Conservation (phyloP, 2,113 vertebrate species). For the Festucalex cinctus region DNA sequence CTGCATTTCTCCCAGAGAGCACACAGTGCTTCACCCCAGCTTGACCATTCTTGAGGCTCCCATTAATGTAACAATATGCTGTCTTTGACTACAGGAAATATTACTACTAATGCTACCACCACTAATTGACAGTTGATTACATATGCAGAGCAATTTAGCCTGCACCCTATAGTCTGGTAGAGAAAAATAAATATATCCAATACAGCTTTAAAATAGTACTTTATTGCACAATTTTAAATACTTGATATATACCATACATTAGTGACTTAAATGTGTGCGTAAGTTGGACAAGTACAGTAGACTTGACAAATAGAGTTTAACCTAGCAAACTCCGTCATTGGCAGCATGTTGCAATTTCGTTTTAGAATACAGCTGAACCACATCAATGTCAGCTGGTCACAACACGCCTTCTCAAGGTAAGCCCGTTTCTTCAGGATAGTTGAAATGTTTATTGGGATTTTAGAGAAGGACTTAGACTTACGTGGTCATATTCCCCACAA, state of each 20-base stretch:
- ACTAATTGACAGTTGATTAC: neutral
- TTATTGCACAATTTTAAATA: constrained; percentile 58
- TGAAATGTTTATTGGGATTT: constrained; percentile 17
- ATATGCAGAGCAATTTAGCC: neutral
- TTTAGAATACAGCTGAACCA: neutral
- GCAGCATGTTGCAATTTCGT: neutral
- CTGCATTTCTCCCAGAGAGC: too few relatives aligned
- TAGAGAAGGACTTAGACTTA: neutral
- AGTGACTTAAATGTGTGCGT: constrained; percentile 39
- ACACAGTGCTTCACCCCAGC: too few relatives aligned
- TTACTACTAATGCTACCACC: neutral
- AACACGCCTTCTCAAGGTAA: too few relatives aligned
- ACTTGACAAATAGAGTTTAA: constrained; percentile 7
- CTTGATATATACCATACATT: constrained; percentile 10
- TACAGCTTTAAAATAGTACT: constrained; percentile 15
- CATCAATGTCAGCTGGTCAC: neutral
- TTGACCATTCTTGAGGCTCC: too few relatives aligned
- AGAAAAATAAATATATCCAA: neutral
- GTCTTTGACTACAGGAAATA: neutral
- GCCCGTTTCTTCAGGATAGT: neutral
- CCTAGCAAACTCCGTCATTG: neutral
- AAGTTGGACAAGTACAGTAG: constrained; percentile 43
- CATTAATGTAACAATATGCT: too few relatives aligned
- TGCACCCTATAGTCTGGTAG: too few relatives aligned
- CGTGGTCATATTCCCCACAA: constrained; percentile 3